These are phyloP conservation scores for Drosophila melanosoma DNA, from an alignment of 2,888 invertebrate species.

Conservation along the genomic window DNA sequence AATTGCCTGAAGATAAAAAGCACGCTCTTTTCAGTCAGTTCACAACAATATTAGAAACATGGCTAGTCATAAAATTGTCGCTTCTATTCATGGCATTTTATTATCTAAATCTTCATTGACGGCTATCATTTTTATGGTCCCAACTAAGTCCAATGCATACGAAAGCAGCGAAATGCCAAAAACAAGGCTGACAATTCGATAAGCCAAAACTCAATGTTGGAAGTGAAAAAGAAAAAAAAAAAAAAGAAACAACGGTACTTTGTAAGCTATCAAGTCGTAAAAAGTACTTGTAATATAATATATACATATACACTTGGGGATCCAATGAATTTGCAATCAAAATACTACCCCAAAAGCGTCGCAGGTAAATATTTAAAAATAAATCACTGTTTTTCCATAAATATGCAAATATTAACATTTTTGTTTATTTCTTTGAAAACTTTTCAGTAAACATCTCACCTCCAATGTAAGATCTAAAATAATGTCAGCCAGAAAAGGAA, in stretches of 20 bases:
- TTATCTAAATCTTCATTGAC: constrained; percentile 46
- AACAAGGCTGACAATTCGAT: constrained; percentile 34
- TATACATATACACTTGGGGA: constrained; percentile 15
- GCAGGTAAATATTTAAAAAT: neutral
- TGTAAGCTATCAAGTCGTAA: constrained; percentile 34
- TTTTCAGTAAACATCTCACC: neutral
- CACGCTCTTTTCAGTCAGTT: constrained; percentile 2
- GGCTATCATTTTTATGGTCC: constrained; percentile 42
- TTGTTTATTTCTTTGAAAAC: neutral
- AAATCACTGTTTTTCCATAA: neutral
- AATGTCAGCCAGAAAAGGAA: neutral
- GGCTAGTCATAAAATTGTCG: constrained; percentile 20
- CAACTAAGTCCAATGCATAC: constrained; percentile 37
- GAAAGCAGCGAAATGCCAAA: constrained; percentile 5
- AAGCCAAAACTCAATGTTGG: constrained; percentile 24
- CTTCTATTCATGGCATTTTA: constrained; percentile 28
- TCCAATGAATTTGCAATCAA: constrained; percentile 29
- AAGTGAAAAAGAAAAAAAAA: neutral
- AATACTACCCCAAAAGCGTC: constrained; percentile 10
- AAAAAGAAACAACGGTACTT: constrained; percentile 9
- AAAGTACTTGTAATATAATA: constrained; percentile 34
- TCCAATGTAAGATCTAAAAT: neutral
- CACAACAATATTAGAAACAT: constrained; percentile 5
- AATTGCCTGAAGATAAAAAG: constrained; percentile 8
- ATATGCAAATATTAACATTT: neutral